phyloP scores from a whole-genome alignment of 2,113 vertebrate species.

The Cyprinus carpio region DNA sequence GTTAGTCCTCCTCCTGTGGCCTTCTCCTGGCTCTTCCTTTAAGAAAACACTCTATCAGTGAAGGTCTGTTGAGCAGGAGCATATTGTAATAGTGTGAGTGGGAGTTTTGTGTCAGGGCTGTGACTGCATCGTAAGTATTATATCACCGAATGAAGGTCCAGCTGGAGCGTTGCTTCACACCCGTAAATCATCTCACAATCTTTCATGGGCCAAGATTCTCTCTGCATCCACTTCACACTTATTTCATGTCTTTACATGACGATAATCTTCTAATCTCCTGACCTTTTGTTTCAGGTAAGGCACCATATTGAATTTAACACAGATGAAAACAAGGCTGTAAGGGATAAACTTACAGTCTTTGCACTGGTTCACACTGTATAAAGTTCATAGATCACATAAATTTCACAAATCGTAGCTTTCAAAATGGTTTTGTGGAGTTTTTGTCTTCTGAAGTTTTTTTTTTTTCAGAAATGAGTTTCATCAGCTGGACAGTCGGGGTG shows the following conservation, averaged over 20 bases:
- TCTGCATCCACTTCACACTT: not conserved
- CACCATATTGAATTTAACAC: not conserved
- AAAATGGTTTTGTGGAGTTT: too few relatives aligned
- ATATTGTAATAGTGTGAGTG: slow-evolving; percentile 53
- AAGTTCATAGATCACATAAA: too few relatives aligned
- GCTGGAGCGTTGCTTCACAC: slow-evolving; percentile 46
- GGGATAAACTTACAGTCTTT: too few relatives aligned
- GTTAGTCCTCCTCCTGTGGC: not conserved
- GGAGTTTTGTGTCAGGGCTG: slow-evolving; percentile 42
- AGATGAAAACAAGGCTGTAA: not conserved
- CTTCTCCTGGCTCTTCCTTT: slow-evolving; percentile 29
- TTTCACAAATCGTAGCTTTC: too few relatives aligned
- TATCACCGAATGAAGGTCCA: slow-evolving; percentile 26
- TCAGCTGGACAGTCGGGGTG: too few relatives aligned
- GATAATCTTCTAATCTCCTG: not conserved
- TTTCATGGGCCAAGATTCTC: slow-evolving; percentile 26
- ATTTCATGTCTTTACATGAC: not conserved
- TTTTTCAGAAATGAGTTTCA: too few relatives aligned
- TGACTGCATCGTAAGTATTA: slow-evolving; percentile 38
- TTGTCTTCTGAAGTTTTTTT: too few relatives aligned
- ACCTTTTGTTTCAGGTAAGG: too few relatives aligned
- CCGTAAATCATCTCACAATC: slow-evolving; percentile 46
- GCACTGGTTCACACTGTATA: too few relatives aligned
- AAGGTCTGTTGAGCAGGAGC: slow-evolving; percentile 19
- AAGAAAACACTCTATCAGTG: slow-evolving; percentile 4